Conservation (phyloP, 2,113 vertebrate species). For the Callorhinus ursinus region DNA sequence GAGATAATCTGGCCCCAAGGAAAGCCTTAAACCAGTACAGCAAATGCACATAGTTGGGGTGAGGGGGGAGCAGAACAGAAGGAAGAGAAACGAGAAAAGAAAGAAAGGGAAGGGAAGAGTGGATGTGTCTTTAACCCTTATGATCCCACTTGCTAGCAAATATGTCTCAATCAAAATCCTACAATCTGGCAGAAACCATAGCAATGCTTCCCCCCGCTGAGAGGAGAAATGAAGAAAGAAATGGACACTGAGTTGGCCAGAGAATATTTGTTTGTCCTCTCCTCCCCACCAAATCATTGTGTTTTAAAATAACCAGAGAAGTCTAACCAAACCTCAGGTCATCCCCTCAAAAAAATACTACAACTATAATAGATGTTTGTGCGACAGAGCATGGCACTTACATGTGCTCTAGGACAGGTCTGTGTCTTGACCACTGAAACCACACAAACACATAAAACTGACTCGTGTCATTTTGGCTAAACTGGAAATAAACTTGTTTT, state of each 20-base stretch:
- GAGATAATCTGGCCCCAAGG: not conserved
- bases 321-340: not conserved
- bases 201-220: not conserved
- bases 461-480: not conserved
- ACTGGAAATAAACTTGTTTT: slow-evolving; percentile 20
- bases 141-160: not conserved
- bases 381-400: not conserved
- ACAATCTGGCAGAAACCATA: not conserved
- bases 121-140: not conserved
- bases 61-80: not conserved
- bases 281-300: not conserved
- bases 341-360: not conserved
- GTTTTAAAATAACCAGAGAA: not conserved
- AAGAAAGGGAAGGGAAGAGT: not conserved
- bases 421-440: not conserved
- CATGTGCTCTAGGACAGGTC: not conserved
- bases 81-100: not conserved
- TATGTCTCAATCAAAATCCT: not conserved
- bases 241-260: not conserved
- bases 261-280: not conserved
- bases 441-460: not conserved
- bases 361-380: not conserved
- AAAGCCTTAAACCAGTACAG: not conserved
- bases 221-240: not conserved
- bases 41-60: not conserved